These are phyloP conservation scores for Ryuthela nishihirai DNA, from an alignment of 2,888 invertebrate species.

Conservation along the genomic window DNA sequence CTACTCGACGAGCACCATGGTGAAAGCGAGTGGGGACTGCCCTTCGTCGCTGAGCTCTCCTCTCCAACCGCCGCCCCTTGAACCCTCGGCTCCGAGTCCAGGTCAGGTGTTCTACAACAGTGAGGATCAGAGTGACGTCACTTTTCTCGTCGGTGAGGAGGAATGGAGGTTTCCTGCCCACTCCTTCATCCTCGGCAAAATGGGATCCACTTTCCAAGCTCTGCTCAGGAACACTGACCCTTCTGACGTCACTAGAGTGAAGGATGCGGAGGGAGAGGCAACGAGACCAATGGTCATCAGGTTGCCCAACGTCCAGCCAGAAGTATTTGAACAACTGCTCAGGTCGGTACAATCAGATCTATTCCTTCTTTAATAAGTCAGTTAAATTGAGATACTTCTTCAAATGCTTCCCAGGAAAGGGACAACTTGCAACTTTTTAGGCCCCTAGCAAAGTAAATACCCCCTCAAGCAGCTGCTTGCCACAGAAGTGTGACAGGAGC, in stretches of 20 bases:
- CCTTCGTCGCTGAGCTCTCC: too few species aligned
- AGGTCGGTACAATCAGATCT: conserved; percentile 50
- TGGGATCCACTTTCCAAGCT: conserved; percentile 63
- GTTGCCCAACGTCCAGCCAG: conserved; percentile 59
- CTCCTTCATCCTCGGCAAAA: conserved; percentile 60
- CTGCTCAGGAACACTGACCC: conserved; percentile 53
- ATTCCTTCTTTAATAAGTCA: neutral
- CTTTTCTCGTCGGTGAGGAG: conserved; percentile 59
- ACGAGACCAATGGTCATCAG: conserved; percentile 7
- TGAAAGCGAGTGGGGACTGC: too few species aligned
- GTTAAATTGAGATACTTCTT: conserved; percentile 6
- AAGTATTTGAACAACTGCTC: conserved; percentile 64
- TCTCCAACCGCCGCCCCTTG: conserved; percentile 1
- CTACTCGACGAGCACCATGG: too few species aligned
- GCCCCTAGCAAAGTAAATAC: too few species aligned
- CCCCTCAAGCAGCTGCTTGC: too few species aligned
- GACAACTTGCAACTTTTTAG: too few species aligned
- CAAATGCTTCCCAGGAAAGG: too few species aligned
- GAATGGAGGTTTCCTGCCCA: conserved; percentile 67
- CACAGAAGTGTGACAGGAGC: too few species aligned
- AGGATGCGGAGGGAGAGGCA: neutral
- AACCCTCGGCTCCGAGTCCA: conserved; percentile 42
- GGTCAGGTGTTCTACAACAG: conserved; percentile 41
- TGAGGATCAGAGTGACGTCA: conserved; percentile 58
- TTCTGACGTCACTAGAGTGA: conserved; percentile 48